These are phyloP conservation scores for Drosophila planitibia DNA, from an alignment of 2,888 invertebrate genomes.

Conservation along the genomic window DNA sequence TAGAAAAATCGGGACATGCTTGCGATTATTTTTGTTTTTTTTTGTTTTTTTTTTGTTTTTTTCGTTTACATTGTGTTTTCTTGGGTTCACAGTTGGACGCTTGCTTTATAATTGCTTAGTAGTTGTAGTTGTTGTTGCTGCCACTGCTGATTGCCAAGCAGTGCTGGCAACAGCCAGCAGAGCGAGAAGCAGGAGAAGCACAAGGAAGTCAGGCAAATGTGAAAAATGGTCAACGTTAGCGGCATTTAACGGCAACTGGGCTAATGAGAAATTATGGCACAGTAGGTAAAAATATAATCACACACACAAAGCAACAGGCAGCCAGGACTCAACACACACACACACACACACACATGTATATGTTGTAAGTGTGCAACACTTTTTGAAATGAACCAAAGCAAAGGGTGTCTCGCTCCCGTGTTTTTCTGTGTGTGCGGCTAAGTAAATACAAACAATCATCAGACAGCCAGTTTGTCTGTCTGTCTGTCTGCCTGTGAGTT, in stretches of 20 bases:
- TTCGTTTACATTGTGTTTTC: slow-evolving; percentile 22
- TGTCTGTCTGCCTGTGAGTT: slow-evolving; percentile 22
- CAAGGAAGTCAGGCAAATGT: slow-evolving; percentile 43
- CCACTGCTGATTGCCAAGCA: slow-evolving; percentile 47
- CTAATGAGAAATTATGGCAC: slow-evolving; percentile 84
- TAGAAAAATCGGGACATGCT: slow-evolving; percentile 29
- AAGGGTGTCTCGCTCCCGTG: slow-evolving; percentile 7
- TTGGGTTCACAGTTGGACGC: slow-evolving; percentile 38
- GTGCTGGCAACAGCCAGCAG: not conserved
- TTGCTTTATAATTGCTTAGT: slow-evolving; percentile 54
- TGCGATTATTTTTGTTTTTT: not conserved
- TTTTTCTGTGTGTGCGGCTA: slow-evolving; percentile 31
- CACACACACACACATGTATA: slow-evolving; percentile 10
- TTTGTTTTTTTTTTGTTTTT: not conserved
- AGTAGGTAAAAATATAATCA: slow-evolving; percentile 62
- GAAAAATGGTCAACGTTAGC: slow-evolving; percentile 61
- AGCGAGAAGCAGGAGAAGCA: not conserved
- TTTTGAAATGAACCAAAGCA: slow-evolving; percentile 55
- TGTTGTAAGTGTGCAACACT: slow-evolving; percentile 47
- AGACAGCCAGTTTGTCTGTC: slow-evolving; percentile 65
- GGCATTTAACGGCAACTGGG: slow-evolving; percentile 77
- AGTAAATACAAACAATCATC: slow-evolving; percentile 78
- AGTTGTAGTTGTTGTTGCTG: slow-evolving; percentile 21
- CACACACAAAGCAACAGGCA: slow-evolving; percentile 16
- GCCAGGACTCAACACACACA: slow-evolving; percentile 25